Evolutionary conservation across 1,140 invertebrate species (phyloP), one percentile per base, ranked within the genome.

Genomic region (Ostrea edulis): DNA sequence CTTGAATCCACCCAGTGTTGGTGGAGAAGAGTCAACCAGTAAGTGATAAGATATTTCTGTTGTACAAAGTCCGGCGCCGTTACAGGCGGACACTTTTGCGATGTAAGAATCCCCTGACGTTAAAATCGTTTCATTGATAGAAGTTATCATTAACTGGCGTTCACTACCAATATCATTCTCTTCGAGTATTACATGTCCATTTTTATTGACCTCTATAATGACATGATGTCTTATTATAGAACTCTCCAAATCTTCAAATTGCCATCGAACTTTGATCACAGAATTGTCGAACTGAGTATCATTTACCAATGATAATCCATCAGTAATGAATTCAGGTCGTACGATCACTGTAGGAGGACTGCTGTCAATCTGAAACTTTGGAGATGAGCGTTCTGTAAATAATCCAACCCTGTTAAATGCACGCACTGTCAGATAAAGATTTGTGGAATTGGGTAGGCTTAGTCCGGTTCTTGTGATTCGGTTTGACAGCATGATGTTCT

Each of bases 51-150:
- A 86, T 12, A 22, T 86, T 82, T 81, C 77, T 51, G 54, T 52
- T n/a, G 90, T 83, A 85, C 91, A 91, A 14, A 91, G 85, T 14
- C 86, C 87, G 8, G 89, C 91, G 52, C 82, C 88, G 58, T 91
- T 91, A 58, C 91, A 91, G 9, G 87, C 89, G 8, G 88, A 77
- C 17, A 91, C 86, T 29, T 81, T 51, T 20, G 84, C 85, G 62
- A 52, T 82, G 71, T 91, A 90, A 0, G 55, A 2, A 81, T 89
- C 88, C 0, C 91, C 91, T 84, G 86, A 85, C 44, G 14, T 44
- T 4, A 89, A 83, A 20, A 83, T 81, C 8, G 77, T 65, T 53
- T 54, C 84, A 8, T 44, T 44, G 52, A 62, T 82, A 14, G 87
- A 82, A 2, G 52, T n/a, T 17, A 89, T 35, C 9, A 29, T 87